Evolutionary conservation across 2,888 invertebrate species (phyloP).

Genomic region (Drosophila monieri): DNA sequence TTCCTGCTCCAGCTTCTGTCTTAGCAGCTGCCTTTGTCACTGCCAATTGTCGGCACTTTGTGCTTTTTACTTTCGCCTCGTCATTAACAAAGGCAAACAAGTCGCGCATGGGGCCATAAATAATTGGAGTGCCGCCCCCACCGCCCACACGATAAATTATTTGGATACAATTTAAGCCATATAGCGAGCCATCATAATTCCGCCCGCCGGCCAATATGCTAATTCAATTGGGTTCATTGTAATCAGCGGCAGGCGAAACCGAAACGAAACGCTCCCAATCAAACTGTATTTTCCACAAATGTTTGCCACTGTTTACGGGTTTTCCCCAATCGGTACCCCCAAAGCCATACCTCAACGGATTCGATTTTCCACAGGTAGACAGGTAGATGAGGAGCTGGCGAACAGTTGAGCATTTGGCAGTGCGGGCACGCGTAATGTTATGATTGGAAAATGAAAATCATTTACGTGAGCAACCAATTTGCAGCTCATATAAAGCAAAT

Average conservation of each 20-base stretch:
- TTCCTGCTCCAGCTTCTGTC: conserved; percentile 25
- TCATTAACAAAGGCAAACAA: conserved; percentile 71
- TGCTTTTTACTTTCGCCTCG: conserved; percentile 51
- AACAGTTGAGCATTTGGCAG: conserved; percentile 56
- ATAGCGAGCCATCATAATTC: conserved; percentile 47
- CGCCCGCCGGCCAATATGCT: conserved; percentile 52
- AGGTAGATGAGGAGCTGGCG: conserved; percentile 9
- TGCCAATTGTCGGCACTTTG: conserved; percentile 65
- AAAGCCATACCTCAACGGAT: background rate
- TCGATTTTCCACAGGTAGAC: background rate
- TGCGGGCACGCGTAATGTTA: conserved; percentile 73
- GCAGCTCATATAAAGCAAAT: conserved; percentile 68
- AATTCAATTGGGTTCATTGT: conserved; percentile 74
- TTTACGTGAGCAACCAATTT: conserved; percentile 75
- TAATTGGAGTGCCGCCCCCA: conserved; percentile 55
- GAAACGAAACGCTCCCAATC: conserved; percentile 11
- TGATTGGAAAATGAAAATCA: conserved; percentile 79
- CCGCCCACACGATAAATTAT: conserved; percentile 26
- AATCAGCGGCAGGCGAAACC: conserved; percentile 35
- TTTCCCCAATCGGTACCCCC: background rate
- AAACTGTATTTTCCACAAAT: conserved; percentile 40
- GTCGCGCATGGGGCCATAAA: conserved; percentile 63
- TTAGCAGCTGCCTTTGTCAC: conserved; percentile 32
- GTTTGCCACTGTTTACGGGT: conserved; percentile 24
- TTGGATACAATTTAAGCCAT: conserved; percentile 55